Conservation (phyloP, 2,888 invertebrate species). For the Heliconius aoede region DNA sequence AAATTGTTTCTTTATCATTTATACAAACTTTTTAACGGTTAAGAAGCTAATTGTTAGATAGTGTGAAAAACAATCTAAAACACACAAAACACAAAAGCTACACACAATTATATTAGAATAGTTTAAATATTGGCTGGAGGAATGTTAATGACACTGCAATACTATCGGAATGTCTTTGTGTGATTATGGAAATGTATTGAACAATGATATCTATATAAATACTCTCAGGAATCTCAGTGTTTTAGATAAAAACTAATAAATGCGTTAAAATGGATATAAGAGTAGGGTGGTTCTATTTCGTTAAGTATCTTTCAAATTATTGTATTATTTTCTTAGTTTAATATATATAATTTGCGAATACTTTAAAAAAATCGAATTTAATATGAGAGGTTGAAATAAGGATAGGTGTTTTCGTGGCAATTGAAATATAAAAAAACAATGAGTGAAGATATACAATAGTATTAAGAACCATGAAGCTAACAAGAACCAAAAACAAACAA, state of each 20-base stretch:
- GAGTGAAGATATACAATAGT: not conserved
- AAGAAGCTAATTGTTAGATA: slow-evolving; percentile 56
- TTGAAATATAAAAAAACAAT: not conserved
- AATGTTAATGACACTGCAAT: slow-evolving; percentile 54
- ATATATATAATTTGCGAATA: too few relatives aligned
- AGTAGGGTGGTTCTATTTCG: too few relatives aligned
- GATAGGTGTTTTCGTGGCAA: not conserved
- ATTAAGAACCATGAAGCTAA: not conserved
- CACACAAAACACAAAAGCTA: slow-evolving; percentile 60
- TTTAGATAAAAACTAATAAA: not conserved
- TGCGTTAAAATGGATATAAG: not conserved
- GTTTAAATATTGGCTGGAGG: slow-evolving; percentile 51
- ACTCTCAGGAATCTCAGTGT: not conserved
- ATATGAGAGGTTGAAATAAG: too few relatives aligned
- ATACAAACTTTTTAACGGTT: slow-evolving; percentile 34
- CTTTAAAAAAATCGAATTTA: too few relatives aligned
- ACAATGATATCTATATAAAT: not conserved
- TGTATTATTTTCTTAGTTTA: too few relatives aligned
- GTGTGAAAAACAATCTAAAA: slow-evolving; percentile 55
- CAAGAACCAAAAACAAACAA: too few relatives aligned
- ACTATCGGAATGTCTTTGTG: slow-evolving; percentile 42
- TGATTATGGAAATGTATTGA: not conserved
- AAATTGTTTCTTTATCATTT: not conserved
- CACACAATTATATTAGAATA: slow-evolving; percentile 48
- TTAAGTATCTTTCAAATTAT: too few relatives aligned